Conservation (phyloP, 2,113 vertebrate species). For the Lanius ludovicianus region DNA sequence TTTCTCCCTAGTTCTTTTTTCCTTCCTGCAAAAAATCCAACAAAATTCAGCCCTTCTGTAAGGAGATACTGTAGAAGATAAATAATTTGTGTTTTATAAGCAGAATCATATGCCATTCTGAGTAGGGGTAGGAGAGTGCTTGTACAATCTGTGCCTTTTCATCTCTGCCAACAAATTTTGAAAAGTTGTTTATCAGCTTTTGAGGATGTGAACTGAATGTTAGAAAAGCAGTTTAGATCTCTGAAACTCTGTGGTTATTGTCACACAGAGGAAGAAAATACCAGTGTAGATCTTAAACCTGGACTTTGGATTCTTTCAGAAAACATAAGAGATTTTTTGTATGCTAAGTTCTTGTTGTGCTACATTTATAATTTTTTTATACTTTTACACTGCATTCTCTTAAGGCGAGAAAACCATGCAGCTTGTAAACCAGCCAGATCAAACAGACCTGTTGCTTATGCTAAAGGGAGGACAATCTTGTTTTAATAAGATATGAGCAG, state of each 20-base stretch:
- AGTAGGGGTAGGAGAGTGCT: slow-evolving; percentile 31
- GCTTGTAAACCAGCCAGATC: not conserved
- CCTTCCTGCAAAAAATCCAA: not conserved
- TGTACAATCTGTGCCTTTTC: slow-evolving; percentile 40
- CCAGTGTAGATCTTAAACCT: not conserved
- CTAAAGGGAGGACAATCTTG: not conserved
- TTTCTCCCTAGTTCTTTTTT: not conserved
- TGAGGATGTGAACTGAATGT: not conserved
- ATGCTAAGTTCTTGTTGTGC: not conserved
- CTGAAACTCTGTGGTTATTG: not conserved
- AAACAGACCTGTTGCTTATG: not conserved
- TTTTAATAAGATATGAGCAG: not conserved
- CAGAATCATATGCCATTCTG: slow-evolving; percentile 29
- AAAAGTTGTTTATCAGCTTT: slow-evolving; percentile 18
- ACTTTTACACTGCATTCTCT: not conserved
- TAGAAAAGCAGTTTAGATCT: slow-evolving; percentile 9
- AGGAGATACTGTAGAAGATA: not conserved
- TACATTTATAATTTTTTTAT: not conserved
- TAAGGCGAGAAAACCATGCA: not conserved
- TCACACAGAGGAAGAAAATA: not conserved
- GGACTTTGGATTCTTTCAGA: not conserved
- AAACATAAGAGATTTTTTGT: not conserved
- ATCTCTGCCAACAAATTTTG: slow-evolving; percentile 40
- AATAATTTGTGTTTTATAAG: slow-evolving; percentile 32
- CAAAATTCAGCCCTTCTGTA: not conserved